These are phyloP conservation scores for Apamea monoglypha DNA, from an alignment of 2,888 invertebrate genomes.

Conservation along the genomic window DNA sequence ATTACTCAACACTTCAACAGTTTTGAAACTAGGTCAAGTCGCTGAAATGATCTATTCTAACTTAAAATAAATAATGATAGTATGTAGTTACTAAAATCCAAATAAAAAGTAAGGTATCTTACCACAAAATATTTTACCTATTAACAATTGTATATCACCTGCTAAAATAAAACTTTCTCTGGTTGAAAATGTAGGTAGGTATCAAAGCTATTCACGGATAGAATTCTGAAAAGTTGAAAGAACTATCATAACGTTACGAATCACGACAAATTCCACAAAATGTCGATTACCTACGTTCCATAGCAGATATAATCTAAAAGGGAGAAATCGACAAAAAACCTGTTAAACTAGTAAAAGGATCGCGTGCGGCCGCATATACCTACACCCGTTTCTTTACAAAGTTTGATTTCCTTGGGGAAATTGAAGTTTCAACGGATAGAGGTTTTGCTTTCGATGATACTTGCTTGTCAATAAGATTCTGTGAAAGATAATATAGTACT, in stretches of 20 bases:
- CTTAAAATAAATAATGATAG: not conserved
- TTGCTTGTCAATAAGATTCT: conserved; percentile 14
- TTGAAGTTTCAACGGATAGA: conserved; percentile 26
- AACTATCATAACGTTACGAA: conserved; percentile 7
- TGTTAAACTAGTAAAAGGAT: conserved; percentile 61
- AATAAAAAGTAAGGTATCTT: not conserved
- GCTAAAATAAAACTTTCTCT: conserved; percentile 8
- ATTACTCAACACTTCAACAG: not conserved
- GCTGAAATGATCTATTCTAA: not conserved
- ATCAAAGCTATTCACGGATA: not conserved
- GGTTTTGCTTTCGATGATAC: conserved; percentile 29
- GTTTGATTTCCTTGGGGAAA: conserved; percentile 64
- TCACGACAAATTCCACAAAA: conserved; percentile 40
- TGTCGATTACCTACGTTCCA: conserved; percentile 25
- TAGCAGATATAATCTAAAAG: conserved; percentile 45
- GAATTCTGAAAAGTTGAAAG: conserved; percentile 9
- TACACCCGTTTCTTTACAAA: conserved; percentile 40
- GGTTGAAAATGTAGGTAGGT: not conserved
- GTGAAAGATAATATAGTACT: not conserved
- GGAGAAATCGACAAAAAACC: conserved; percentile 57
- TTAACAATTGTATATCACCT: not conserved
- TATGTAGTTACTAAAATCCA: not conserved
- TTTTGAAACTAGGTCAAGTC: not conserved
- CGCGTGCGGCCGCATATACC: conserved; percentile 46
- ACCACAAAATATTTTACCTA: not conserved